phyloP scores from a whole-genome alignment of 2,888 invertebrate species.

The Agrochola lychnidis region DNA sequence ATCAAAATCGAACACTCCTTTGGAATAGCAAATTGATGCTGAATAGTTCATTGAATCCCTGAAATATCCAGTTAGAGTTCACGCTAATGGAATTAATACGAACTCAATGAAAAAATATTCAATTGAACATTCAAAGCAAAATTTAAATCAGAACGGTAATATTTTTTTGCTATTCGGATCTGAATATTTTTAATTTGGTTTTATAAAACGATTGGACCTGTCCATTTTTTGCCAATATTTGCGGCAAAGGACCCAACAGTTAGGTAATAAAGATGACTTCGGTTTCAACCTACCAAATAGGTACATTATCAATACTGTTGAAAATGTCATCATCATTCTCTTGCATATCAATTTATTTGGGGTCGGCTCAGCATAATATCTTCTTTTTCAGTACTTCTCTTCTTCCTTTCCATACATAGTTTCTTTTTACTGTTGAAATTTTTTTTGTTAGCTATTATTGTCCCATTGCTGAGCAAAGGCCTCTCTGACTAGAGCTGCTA shows the following conservation, averaged over 20 bases:
- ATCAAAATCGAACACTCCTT: slow-evolving; percentile 38
- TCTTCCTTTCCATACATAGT: not conserved
- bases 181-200: slow-evolving; percentile 39
- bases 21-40: slow-evolving; percentile 51
- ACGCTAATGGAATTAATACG: slow-evolving; percentile 58
- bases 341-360: no score
- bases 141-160: slow-evolving; percentile 39
- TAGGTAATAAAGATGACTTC: not conserved
- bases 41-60: slow-evolving; percentile 58
- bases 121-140: slow-evolving; percentile 35
- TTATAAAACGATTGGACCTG: not conserved
- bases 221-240: not conserved
- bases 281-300: not conserved
- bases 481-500: no score
- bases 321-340: not conserved
- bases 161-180: slow-evolving; percentile 24
- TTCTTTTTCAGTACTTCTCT: no score
- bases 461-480: no score
- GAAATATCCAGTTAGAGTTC: slow-evolving; percentile 46
- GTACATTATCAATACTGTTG: not conserved
- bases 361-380: no score
- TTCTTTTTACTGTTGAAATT: not conserved
- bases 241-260: no score
- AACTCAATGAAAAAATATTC: slow-evolving; percentile 55
- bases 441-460: no score